Evolutionary conservation across 1,140 invertebrate genomes (phyloP).

Genomic region (Drosophila paulistorum): DNA sequence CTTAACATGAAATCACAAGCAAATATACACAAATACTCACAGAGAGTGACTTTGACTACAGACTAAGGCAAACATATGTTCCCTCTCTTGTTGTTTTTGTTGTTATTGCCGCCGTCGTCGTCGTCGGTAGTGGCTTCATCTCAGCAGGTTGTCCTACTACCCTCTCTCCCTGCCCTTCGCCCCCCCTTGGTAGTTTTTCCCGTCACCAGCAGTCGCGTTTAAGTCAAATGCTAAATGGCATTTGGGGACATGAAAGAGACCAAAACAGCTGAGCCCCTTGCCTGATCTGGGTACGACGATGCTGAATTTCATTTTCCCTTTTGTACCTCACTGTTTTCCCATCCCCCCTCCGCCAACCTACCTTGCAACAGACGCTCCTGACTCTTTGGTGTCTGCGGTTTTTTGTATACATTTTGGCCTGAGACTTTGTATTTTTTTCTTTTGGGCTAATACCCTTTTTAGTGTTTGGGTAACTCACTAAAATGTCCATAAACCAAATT

Average conservation of each 20-base stretch:
- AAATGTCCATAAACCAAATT: conserved; percentile 1
- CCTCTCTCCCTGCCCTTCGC: background rate
- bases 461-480: background rate
- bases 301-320: conserved; percentile 27
- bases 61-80: conserved; percentile 64
- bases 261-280: conserved; percentile 59
- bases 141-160: conserved; percentile 60
- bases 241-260: conserved; percentile 64
- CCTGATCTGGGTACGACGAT: conserved; percentile 36
- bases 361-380: conserved; percentile 22
- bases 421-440: background rate
- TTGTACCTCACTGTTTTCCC: background rate
- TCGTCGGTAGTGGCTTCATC: conserved; percentile 27
- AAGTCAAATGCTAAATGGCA: conserved; percentile 78
- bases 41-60: conserved; percentile 17
- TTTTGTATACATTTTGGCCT: conserved; percentile 25
- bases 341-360: background rate
- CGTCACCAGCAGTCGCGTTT: conserved; percentile 57
- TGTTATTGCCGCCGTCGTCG: background rate
- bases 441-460: background rate
- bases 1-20: conserved; percentile 57
- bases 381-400: conserved; percentile 66
- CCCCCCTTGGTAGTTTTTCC: conserved; percentile 21
- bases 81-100: conserved; percentile 8
- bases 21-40: conserved; percentile 25